These are phyloP conservation scores for Megathymus violae DNA, from an alignment of 1,140 invertebrate genomes.

Conservation along the genomic window DNA sequence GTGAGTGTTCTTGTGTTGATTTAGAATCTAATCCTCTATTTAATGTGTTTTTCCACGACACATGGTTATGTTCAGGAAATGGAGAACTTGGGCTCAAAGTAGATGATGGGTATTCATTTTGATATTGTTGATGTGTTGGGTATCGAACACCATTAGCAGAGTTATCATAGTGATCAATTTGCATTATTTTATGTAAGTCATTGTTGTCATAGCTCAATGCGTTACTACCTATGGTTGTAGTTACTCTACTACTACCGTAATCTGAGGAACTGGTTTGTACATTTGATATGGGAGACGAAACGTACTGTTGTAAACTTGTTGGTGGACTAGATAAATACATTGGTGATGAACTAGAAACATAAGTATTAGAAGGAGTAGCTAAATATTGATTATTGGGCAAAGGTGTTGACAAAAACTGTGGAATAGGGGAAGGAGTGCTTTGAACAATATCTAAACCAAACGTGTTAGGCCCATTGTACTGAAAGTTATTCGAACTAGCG, in stretches of 20 bases:
- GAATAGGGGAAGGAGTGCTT: conserved; percentile 63
- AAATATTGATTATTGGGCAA: conserved; percentile 67
- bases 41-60: conserved; percentile 63
- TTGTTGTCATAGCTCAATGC: conserved; percentile 52
- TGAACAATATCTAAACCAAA: conserved; percentile 55
- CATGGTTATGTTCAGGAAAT: conserved; percentile 55
- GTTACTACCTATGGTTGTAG: conserved; percentile 55
- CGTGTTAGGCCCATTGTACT: conserved; percentile 57
- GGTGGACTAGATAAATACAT: conserved; percentile 68
- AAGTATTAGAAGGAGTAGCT: conserved; percentile 61
- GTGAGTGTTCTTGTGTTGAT: conserved; percentile 56
- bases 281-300: conserved; percentile 68
- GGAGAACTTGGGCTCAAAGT: conserved; percentile 58
- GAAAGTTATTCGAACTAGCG: conserved; percentile 58
- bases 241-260: conserved; percentile 57
- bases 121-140: conserved; percentile 64
- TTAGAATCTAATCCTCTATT: conserved; percentile 49
- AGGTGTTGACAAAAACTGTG: conserved; percentile 67
- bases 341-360: conserved; percentile 71
- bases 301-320: conserved; percentile 69
- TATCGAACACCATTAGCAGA: conserved; percentile 70
- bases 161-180: conserved; percentile 79
- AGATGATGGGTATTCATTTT: conserved; percentile 59
- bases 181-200: conserved; percentile 65
- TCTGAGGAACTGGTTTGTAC: conserved; percentile 62